Evolutionary conservation across 2,888 invertebrate genomes (phyloP), one percentile per base, ranked within the genome.

Genomic region (Neuroscelio doddi): DNA sequence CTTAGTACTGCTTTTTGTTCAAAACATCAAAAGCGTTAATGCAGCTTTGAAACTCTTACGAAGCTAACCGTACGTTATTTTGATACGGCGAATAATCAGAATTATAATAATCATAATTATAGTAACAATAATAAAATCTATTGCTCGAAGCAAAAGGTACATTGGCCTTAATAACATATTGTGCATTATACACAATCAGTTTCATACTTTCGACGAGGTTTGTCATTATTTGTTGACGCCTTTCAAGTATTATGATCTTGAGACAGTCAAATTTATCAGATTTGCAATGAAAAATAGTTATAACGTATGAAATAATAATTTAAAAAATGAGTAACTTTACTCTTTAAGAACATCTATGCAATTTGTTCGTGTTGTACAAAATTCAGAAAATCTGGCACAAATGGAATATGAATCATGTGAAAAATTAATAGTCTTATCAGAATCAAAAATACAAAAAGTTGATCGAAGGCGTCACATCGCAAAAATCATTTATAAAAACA

Each of bases 101-200:
- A 10, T 32, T 3, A 17, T 56, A 42, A 38, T 21, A 36, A 17
- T 44, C 61, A 61, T 61, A 49, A 65, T 51, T 47, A 29, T 39
- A 36, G 36, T 44, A 63, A 65, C 61, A 47, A 52, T 65, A 68
- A 69, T 63, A 62, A 64, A 68, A 57, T 61, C 45, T 61, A 36
- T 70, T 68, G 70, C 69, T 68, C 70, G 69, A 74, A 72, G 71
- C 72, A 70, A 71, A 38, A 76, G 72, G 74, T 74, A 72, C 71
- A 70, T 67, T 69, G 65, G 62, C 66, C 65, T 67, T 69, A 63
- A 68, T 64, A 64, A 64, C 53, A 64, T 24, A 47, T 59, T 16
- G 41, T 57, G 51, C 42, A 44, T 56, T 17, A 17, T 38, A 38
- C 38, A 17, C 38, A 32, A 44, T 58, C 64, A 56, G 38, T 58